phyloP scores from a whole-genome alignment of 2,113 vertebrate species.

The Pyxicephalus adspersus region DNA sequence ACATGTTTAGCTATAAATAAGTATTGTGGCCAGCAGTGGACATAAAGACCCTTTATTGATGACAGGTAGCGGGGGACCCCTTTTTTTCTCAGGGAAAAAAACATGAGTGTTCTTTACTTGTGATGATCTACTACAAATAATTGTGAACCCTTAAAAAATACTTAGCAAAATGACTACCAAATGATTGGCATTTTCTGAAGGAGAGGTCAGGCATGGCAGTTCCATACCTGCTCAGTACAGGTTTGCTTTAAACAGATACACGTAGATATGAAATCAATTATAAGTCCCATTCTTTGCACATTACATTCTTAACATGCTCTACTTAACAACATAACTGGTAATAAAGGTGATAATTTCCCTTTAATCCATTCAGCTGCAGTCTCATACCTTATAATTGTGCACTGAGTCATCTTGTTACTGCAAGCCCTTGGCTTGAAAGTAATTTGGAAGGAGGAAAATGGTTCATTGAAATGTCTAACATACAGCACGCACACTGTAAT shows the following conservation, averaged over 20 bases:
- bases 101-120: too few relatives aligned
- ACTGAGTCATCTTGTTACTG: slow-evolving; percentile 25
- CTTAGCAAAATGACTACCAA: too few relatives aligned
- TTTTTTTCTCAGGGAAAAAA: too few relatives aligned
- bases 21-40: too few relatives aligned
- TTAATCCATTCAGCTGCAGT: slow-evolving; percentile 10
- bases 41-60: too few relatives aligned
- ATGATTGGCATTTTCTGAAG: too few relatives aligned
- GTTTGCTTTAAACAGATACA: neutral
- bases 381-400: slow-evolving; percentile 26
- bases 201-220: too few relatives aligned
- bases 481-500: neutral
- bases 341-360: slow-evolving; percentile 19
- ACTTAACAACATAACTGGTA: neutral
- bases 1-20: too few relatives aligned
- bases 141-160: too few relatives aligned
- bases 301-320: slow-evolving; percentile 12
- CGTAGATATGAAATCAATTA: neutral
- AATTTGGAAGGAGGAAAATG: neutral
- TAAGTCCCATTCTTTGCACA: neutral
- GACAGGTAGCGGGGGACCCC: too few relatives aligned
- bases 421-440: slow-evolving; percentile 11
- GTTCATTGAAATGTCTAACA: neutral
- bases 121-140: too few relatives aligned
- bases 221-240: neutral